phyloP scores from a whole-genome alignment of 1,140 invertebrate genomes.

The Ptiloglossa arizonensis region DNA sequence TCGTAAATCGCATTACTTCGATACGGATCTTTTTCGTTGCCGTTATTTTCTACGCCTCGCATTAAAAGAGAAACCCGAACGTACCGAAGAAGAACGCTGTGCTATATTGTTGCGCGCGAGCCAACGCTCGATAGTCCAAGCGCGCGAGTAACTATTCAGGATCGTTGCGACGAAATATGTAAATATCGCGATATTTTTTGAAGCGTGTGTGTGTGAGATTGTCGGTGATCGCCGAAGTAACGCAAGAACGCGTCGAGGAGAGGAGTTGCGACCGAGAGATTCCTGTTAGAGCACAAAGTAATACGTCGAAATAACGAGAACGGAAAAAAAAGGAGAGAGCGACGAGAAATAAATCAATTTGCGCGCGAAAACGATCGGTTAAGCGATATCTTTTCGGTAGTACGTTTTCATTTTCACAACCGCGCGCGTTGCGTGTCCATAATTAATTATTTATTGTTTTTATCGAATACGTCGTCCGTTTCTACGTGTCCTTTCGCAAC shows the following conservation, averaged over 20 bases:
- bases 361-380: background rate
- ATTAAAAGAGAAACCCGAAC: background rate
- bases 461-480: background rate
- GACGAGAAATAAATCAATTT: background rate
- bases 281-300: conserved; percentile 13
- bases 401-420: background rate
- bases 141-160: conserved; percentile 49
- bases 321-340: background rate
- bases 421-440: too few species aligned
- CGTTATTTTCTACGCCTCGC: conserved; percentile 34
- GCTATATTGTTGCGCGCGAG: conserved; percentile 4
- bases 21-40: conserved; percentile 1
- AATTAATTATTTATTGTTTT: conserved; percentile 53
- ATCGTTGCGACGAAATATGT: conserved; percentile 39
- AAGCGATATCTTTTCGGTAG: background rate
- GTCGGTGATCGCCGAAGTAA: conserved; percentile 20
- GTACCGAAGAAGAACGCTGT: background rate
- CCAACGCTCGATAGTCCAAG: conserved; percentile 25
- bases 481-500: conserved; percentile 4
- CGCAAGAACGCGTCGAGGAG: background rate
- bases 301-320: background rate
- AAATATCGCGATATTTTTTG: conserved; percentile 50
- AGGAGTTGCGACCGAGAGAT: conserved; percentile 8
- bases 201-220: conserved; percentile 22
- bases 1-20: conserved; percentile 23